phyloP scores from a whole-genome alignment of 2,797 vertebrate species.

The Mormyrops boulengeri region DNA sequence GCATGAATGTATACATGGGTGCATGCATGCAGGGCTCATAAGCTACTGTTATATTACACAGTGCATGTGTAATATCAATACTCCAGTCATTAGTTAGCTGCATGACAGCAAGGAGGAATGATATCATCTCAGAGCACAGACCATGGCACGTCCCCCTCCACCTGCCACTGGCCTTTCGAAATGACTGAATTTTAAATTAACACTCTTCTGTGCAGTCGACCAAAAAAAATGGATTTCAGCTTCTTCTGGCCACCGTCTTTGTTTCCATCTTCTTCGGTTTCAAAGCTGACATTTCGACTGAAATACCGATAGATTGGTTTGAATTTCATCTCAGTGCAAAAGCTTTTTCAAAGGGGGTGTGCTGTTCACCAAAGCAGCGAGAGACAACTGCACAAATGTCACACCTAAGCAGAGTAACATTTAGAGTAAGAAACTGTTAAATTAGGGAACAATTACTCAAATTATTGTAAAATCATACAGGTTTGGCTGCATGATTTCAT shows the following conservation, averaged over 20 bases:
- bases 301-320: neutral
- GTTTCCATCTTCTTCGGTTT: constrained; percentile 1
- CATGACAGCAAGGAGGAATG: constrained; percentile 34
- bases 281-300: neutral
- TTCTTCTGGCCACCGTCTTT: constrained; percentile 21
- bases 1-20: neutral
- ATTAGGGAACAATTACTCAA: neutral
- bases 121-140: constrained; percentile 24
- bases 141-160: constrained; percentile 22
- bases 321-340: neutral
- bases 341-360: neutral
- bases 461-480: neutral
- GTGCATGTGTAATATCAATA: neutral
- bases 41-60: neutral
- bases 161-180: constrained; percentile 34
- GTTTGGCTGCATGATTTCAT: neutral
- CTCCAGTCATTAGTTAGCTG: constrained; percentile 1
- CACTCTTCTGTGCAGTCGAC: constrained; percentile 49
- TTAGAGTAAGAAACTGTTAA: neutral
- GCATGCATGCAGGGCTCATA: neutral
- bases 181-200: constrained; percentile 61
- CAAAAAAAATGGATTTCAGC: constrained; percentile 34
- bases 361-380: neutral
- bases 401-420: neutral
- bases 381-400: neutral